These are phyloP conservation scores for Microctonus brassicae DNA, from an alignment of 2,888 invertebrate species.

Conservation along the genomic window DNA sequence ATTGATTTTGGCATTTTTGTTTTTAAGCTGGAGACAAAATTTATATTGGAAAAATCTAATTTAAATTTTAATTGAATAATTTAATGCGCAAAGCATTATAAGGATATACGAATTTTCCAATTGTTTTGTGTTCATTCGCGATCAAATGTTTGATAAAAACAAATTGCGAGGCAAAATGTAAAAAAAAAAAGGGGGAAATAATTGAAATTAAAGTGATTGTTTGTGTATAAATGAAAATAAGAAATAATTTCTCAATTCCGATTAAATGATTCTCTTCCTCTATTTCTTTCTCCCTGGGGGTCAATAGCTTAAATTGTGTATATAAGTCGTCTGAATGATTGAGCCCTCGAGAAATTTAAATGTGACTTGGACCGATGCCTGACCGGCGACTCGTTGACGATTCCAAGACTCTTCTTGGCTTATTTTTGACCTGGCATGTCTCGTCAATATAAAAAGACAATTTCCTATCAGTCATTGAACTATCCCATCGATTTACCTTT, in stretches of 20 bases:
- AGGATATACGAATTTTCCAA: not conserved
- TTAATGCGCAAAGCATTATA: too few species aligned
- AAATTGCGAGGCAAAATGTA: not conserved
- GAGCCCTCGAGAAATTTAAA: conserved; percentile 39
- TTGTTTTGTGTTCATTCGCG: not conserved
- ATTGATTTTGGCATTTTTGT: too few species aligned
- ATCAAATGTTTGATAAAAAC: not conserved
- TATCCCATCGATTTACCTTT: conserved; percentile 8
- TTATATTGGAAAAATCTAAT: not conserved
- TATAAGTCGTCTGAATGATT: conserved; percentile 14
- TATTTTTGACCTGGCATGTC: conserved; percentile 64
- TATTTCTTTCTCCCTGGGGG: not conserved
- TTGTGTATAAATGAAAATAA: not conserved
- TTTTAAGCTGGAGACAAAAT: not conserved
- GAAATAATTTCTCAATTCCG: not conserved
- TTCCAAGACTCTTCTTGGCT: conserved; percentile 62
- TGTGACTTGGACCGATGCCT: conserved; percentile 63
- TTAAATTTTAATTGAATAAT: not conserved
- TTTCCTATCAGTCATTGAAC: conserved; percentile 36
- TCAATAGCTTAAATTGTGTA: not conserved
- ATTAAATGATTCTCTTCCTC: not conserved
- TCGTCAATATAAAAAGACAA: conserved; percentile 24
- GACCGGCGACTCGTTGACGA: conserved; percentile 65
- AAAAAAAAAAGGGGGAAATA: not conserved
- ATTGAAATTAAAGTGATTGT: not conserved